Base-by-base conservation (phyloP, 2,113 vertebrate species). In the Ochotona curzoniae region DNA sequence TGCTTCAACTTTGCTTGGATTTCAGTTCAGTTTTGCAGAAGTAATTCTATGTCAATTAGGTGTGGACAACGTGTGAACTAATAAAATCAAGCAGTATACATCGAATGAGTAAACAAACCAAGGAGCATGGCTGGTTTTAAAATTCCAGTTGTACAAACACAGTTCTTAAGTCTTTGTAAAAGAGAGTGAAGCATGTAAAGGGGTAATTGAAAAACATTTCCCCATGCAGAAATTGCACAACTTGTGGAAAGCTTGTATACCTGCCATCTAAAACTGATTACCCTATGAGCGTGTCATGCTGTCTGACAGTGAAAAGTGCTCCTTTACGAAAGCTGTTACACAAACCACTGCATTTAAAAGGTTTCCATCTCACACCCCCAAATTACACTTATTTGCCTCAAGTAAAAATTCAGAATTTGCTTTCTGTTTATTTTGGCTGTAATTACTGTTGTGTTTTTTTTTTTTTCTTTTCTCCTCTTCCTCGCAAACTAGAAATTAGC, bases 301-400 rank as follows among this genome's bases (percentile, higher is more conserved):
- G 30, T 94, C 94, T 96, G 95, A 94, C 87, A 93, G 90, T 93
- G 91, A 90, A 95, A 96, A 96, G 93, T 78, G 25, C 85, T 94
- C 92, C 91, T 95, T 95, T 94, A 26, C 87, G 91, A 96, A 97
- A 92, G 89, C 95, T 96, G 97, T 95, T 95, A 95, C 17, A 76
- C 92, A 95, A 97, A 88, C 93, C 78, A 95, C 96, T 96, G 87
- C 91, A 54, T 97, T 95, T 96, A 93, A 96, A 97, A 97, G 96
- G 80, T 95, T 96, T 96, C 91, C 28, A 7, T 95, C 79, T 97
- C 95, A 96, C 85, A 95, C 87, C 25, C 94, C 70, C 18, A 96
- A 96, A 97, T 97, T 96, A 87, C 61, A 96, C 90, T 90, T 96
- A 89, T 67, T 96, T 96, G 23, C 85, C 88, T 21, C 64, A 86